A percentile compares a stretch with the other conserved stretches of the same genome.
Evolutionary conservation across 2,888 invertebrate genomes (phyloP).

Genomic region (Aquatica leii): DNA sequence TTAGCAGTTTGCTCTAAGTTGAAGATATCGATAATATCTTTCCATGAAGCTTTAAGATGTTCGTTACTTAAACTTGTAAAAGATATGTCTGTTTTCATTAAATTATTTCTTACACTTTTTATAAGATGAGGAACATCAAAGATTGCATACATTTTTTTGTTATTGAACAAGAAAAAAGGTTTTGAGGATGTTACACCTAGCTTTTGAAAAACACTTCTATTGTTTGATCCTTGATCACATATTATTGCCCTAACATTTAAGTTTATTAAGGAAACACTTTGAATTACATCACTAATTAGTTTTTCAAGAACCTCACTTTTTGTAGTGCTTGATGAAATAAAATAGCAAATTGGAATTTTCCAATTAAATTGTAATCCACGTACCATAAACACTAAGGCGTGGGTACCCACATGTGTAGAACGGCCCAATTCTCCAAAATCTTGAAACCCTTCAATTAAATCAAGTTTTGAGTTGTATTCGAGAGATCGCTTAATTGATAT

Average conservation of each 20-base stretch:
- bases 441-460: constrained; percentile 27
- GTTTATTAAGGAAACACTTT: not conserved
- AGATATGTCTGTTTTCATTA: not conserved
- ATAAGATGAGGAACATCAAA: no score
- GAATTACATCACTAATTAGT: not conserved
- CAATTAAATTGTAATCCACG: constrained; percentile 24
- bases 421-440: constrained; percentile 29
- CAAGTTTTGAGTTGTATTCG: constrained; percentile 11
- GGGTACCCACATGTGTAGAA: constrained; percentile 4
- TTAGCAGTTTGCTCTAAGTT: not conserved
- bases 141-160: not conserved
- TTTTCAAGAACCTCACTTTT: not conserved
- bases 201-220: not conserved
- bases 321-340: constrained; percentile 5
- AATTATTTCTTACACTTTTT: no score
- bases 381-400: constrained; percentile 27
- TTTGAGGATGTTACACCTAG: constrained; percentile 1
- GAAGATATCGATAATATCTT: not conserved
- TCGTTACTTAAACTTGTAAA: not conserved
- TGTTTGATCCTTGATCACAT: constrained; percentile 18
- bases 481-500: constrained; percentile 8
- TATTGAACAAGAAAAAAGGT: not conserved
- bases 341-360: constrained; percentile 30
- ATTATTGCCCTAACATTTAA: constrained; percentile 9
- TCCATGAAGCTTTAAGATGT: not conserved